Evolutionary conservation across 2,797 vertebrate genomes (phyloP).

Genomic region (Peromyscus attwateri): DNA sequence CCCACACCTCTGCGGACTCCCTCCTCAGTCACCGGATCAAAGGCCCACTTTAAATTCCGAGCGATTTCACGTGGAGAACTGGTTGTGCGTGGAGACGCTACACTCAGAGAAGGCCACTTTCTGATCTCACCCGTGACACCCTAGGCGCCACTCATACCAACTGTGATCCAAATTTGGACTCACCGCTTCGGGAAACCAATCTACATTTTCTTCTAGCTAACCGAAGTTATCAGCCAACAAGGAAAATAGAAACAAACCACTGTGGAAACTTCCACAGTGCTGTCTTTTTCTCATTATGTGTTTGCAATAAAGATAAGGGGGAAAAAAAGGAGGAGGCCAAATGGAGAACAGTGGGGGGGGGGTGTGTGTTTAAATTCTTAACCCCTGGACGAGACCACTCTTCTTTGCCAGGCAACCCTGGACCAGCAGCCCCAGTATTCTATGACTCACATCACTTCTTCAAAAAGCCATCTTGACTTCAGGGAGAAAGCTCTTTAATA

Average conservation of each 20-base stretch:
- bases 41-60: background rate
- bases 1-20: background rate
- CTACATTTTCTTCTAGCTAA: background rate
- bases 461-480: slow-evolving; percentile 4
- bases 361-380: slow-evolving; percentile 15
- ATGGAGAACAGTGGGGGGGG: background rate
- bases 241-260: background rate
- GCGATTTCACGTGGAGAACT: background rate
- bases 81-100: background rate
- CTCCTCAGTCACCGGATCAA: background rate
- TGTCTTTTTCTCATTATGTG: background rate
- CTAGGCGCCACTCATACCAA: background rate
- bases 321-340: background rate
- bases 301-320: slow-evolving; percentile 42
- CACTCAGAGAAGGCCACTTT: background rate
- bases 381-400: background rate
- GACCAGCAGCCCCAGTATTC: background rate
- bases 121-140: background rate
- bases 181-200: background rate
- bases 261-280: background rate
- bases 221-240: background rate
- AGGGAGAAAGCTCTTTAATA: background rate
- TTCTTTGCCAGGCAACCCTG: slow-evolving; percentile 25
- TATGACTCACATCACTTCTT: slow-evolving; percentile 14
- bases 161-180: slow-evolving; percentile 18